phyloP scores from a whole-genome alignment of 2,113 vertebrate genomes.

The Psammodynastes pulverulentus region DNA sequence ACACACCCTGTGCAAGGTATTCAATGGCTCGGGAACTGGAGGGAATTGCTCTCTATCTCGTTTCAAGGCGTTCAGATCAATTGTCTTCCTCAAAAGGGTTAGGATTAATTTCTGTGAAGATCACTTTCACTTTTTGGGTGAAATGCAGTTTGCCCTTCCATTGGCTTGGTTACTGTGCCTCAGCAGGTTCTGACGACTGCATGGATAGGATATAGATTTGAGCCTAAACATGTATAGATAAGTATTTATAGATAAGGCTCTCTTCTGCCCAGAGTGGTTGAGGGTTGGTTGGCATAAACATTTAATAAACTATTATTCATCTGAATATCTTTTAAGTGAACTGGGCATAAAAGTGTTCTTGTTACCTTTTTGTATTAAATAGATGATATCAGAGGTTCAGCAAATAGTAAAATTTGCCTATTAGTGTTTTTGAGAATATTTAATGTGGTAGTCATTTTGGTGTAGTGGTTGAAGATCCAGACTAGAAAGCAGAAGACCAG shows the following conservation, averaged over 20 bases:
- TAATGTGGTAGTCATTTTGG: not conserved
- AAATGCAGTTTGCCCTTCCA: not conserved
- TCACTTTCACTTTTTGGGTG: not conserved
- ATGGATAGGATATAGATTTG: not conserved
- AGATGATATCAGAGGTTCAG: not conserved
- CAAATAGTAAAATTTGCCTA: not conserved
- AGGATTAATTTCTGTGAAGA: not conserved
- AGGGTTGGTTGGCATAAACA: not conserved
- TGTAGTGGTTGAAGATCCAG: not conserved
- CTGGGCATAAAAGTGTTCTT: not conserved
- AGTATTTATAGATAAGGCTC: not conserved
- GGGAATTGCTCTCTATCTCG: not conserved
- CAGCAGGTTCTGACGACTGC: not conserved
- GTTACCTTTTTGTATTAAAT: not conserved
- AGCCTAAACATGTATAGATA: not conserved
- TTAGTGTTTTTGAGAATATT: not conserved
- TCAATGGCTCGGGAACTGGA: not conserved
- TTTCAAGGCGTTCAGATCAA: not conserved
- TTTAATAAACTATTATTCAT: not conserved
- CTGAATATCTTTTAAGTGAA: not conserved
- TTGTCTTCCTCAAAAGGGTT: slow-evolving; percentile 2
- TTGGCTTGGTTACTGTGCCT: not conserved
- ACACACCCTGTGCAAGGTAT: not conserved
- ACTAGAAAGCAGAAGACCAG: not conserved
- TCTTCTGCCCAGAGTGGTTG: not conserved